phyloP scores from a whole-genome alignment of 1,140 invertebrate genomes.

The Tribolium madens region DNA sequence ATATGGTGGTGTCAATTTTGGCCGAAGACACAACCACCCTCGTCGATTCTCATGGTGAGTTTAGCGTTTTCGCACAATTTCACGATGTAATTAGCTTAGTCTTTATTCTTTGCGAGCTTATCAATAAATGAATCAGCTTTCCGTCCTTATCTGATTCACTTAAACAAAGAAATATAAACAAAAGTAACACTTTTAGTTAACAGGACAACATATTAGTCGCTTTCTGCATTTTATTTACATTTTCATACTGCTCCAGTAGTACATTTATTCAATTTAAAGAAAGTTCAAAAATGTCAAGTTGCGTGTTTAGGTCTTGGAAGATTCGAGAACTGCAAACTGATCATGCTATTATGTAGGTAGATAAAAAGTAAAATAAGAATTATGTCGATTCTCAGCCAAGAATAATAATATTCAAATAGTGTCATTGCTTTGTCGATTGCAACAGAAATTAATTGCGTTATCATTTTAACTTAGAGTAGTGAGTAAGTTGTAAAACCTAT shows the following conservation, averaged over 20 bases:
- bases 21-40: slow-evolving; percentile 57
- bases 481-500: not conserved
- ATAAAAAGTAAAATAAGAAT: not conserved
- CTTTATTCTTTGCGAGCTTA: slow-evolving; percentile 14
- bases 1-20: slow-evolving; percentile 52
- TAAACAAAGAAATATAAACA: not conserved
- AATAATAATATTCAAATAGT: not conserved
- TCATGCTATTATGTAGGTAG: not conserved
- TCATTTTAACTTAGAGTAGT: not conserved
- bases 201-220: not conserved
- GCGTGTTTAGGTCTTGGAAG: not conserved
- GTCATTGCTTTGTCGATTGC: not conserved
- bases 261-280: not conserved
- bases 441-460: not conserved
- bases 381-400: not conserved
- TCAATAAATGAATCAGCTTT: slow-evolving; percentile 13
- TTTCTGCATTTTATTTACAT: not conserved
- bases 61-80: slow-evolving; percentile 15
- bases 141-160: slow-evolving; percentile 2
- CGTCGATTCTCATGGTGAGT: slow-evolving; percentile 52
- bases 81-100: slow-evolving; percentile 15
- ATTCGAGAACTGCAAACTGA: not conserved
- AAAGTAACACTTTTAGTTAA: slow-evolving; percentile 1
- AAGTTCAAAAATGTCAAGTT: not conserved
- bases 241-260: not conserved